Base-by-base conservation (phyloP, 2,797 vertebrate genomes). In the Macrochelys suwanniensis region DNA sequence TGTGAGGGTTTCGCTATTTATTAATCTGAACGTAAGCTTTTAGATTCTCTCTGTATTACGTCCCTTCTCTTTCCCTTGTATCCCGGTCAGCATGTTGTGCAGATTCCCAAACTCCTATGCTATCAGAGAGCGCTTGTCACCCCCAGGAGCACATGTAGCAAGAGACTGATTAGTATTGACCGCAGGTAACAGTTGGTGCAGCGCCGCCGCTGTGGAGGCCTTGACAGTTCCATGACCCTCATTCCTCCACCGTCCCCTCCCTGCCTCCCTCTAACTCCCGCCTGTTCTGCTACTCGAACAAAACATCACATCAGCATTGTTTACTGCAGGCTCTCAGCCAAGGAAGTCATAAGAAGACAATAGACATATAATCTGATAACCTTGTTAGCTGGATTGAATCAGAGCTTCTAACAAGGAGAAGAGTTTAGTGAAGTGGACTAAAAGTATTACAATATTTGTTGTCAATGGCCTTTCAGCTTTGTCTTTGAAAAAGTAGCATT, bases 291-390 rank as follows among this genome's bases (percentile, higher is more conserved):
- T 5, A 26, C 94, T 92, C 4, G 80, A 98, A 97, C 96, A 98
- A 98, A 98, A 96, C 96, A 97, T 79, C 93, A 3, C 90, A 96
- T 94, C 97, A 89, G 80, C 94, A 83, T 78, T 97, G 97, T 97
- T 97, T 96, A 92, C 93, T 25, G 59, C 93, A 95, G 96, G 88
- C 97, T 80, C 93, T 57, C 93, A 57, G 94, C 96, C 97, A 94
- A 95, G 95, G 93, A 97, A 98, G 96, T 93, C 97, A 89, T 82
- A 97, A 94, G 94, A 96, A 97, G 96, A 98, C 97, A 98, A 98
- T 91, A 96, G 96, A 88, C 85, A 87, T 74, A 97, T 96, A 96
- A 97, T 97, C 96, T 96, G 97, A 98, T 98, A 98, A 98, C 98
- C 96, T 98, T 98, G 98, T 97, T 97, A 97, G 94, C 88, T 92